These are phyloP conservation scores for Parauchenoglanis punctatus DNA, from an alignment of 2,797 vertebrate genomes.

Conservation along the genomic window DNA sequence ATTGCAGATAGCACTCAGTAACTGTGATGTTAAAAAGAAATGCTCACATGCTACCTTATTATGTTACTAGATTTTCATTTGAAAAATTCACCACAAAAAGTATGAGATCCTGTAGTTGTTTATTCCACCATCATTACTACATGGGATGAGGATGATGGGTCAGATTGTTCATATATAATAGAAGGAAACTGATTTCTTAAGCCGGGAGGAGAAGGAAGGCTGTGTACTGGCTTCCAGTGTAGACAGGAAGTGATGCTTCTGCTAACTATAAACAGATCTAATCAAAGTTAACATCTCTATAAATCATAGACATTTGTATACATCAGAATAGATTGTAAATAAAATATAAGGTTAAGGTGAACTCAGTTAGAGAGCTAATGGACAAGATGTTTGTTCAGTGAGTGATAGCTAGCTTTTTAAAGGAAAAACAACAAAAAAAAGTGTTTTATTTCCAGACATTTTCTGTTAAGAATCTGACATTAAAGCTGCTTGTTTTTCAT, in stretches of 20 bases:
- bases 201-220: conserved; percentile 54
- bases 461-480: neutral
- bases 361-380: neutral
- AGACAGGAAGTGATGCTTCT: conserved; percentile 40
- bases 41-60: neutral
- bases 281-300: neutral
- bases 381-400: neutral
- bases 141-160: conserved; percentile 39
- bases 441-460: neutral
- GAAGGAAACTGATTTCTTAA: conserved; percentile 61
- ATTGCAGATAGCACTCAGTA: neutral
- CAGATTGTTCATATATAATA: conserved; percentile 55
- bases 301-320: neutral
- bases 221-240: conserved; percentile 62
- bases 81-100: neutral
- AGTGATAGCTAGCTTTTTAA: too few relatives aligned
- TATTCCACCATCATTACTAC: conserved; percentile 16
- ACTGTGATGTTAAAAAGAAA: neutral
- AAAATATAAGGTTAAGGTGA: neutral
- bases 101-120: conserved; percentile 33
- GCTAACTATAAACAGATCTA: conserved; percentile 48
- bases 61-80: neutral
- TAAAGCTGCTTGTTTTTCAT: neutral
- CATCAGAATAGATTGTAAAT: neutral
- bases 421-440: too few relatives aligned